phyloP scores from a whole-genome alignment of 2,797 vertebrate species.

The Sebastiscus albofasciatus region DNA sequence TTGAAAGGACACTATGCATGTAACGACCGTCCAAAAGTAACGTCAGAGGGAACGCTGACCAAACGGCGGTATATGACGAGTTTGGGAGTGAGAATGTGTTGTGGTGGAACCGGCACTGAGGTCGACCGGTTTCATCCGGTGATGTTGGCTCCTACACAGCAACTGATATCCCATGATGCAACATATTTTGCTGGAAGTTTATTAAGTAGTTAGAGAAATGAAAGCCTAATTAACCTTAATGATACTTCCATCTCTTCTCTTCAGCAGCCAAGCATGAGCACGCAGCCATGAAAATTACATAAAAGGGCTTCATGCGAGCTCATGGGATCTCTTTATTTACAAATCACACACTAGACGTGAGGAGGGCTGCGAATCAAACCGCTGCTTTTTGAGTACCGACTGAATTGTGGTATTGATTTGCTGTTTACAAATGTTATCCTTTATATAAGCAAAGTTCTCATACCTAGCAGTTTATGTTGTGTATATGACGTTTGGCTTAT shows the following conservation, averaged over 20 bases:
- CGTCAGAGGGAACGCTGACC: too few relatives aligned
- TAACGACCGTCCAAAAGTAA: too few relatives aligned
- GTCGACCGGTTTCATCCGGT: not conserved
- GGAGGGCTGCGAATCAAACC: not conserved
- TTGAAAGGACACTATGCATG: too few relatives aligned
- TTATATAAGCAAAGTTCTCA: not conserved
- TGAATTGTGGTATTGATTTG: not conserved
- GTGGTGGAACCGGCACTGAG: not conserved
- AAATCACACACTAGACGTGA: constrained; percentile 14
- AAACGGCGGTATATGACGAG: too few relatives aligned
- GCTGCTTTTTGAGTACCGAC: not conserved
- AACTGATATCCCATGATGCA: constrained; percentile 9
- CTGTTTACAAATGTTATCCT: not conserved
- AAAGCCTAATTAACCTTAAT: constrained; percentile 48
- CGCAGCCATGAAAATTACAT: constrained; percentile 29
- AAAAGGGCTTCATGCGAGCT: not conserved
- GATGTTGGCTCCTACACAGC: not conserved
- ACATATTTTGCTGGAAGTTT: constrained; percentile 13
- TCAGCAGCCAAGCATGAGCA: constrained; percentile 31
- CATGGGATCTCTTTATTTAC: constrained; percentile 24
- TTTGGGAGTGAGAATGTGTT: too few relatives aligned
- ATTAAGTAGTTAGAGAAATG: constrained; percentile 24
- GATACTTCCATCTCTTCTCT: constrained; percentile 27
- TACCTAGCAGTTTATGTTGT: not conserved
- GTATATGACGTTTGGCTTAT: not conserved